Evolutionary conservation across 2,113 vertebrate genomes (phyloP).

Genomic region (Todiramphus saurophagus): DNA sequence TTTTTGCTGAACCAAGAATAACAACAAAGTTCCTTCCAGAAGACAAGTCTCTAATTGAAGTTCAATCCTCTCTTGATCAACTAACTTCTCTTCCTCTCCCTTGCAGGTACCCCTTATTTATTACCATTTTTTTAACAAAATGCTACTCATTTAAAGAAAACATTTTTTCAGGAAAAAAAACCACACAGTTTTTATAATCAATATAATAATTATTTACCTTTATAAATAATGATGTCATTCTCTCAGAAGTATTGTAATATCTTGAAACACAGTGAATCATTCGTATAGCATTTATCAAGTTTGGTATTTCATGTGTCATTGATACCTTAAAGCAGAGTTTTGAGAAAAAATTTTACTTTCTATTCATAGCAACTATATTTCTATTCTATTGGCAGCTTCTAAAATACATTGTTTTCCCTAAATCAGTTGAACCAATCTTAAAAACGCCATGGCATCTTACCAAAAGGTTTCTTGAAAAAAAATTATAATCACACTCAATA

Average conservation of each 20-base stretch:
- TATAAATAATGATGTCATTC: conserved; percentile 82
- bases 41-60: background rate
- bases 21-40: background rate
- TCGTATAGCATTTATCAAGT: conserved; percentile 78
- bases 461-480: background rate
- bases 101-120: background rate
- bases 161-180: background rate
- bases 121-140: background rate
- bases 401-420: background rate
- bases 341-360: background rate
- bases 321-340: conserved; percentile 74
- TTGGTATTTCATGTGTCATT: conserved; percentile 80
- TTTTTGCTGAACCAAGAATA: background rate
- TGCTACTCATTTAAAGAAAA: background rate
- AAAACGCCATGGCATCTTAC: background rate
- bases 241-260: conserved; percentile 83
- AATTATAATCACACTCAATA: background rate
- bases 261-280: conserved; percentile 82
- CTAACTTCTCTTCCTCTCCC: background rate
- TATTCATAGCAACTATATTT: background rate
- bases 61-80: background rate
- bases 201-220: conserved; percentile 71
- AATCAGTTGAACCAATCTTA: background rate
- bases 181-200: background rate
- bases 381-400: background rate